A percentile compares a stretch with the other conserved stretches of the same genome.
Evolutionary conservation across 2,113 vertebrate species (phyloP).

Genomic region (Solea solea): DNA sequence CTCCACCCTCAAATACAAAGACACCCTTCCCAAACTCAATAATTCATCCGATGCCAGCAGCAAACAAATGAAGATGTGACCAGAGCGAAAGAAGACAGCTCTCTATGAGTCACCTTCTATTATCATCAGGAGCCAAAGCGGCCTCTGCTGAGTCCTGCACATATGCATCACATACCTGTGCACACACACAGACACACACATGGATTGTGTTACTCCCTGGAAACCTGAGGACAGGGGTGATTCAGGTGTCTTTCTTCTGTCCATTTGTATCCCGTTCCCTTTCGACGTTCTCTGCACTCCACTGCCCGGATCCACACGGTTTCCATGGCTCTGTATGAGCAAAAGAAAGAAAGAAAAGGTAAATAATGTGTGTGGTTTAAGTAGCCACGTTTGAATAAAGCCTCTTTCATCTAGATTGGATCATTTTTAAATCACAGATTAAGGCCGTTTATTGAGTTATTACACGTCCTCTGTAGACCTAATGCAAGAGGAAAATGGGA

Average conservation of each 20-base stretch:
- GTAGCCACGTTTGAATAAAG: too few species aligned
- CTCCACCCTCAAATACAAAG: conserved; percentile 51
- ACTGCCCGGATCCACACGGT: conserved; percentile 7
- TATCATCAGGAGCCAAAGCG: conserved; percentile 82
- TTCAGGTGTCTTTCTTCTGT: conserved; percentile 25
- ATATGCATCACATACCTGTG: conserved; percentile 14
- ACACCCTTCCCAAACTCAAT: conserved; percentile 86
- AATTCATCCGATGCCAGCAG: conserved; percentile 91
- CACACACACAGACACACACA: conserved; percentile 15
- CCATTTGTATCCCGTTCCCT: conserved; percentile 9
- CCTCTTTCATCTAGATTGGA: too few species aligned
- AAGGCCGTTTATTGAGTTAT: too few species aligned
- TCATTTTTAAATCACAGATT: too few species aligned
- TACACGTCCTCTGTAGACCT: too few species aligned
- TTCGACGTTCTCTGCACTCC: not conserved
- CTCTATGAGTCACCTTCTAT: conserved; percentile 89
- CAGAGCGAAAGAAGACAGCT: conserved; percentile 82
- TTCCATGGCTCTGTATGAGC: not conserved
- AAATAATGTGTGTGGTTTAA: not conserved
- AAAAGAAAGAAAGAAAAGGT: not conserved
- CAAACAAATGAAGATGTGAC: conserved; percentile 89
- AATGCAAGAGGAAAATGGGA: too few species aligned
- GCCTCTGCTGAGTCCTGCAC: conserved; percentile 2
- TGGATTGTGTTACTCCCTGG: conserved; percentile 55
- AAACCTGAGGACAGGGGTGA: conserved; percentile 58